Base-by-base conservation (phyloP, 2,888 invertebrate species). In the Hydriomena furcata region DNA sequence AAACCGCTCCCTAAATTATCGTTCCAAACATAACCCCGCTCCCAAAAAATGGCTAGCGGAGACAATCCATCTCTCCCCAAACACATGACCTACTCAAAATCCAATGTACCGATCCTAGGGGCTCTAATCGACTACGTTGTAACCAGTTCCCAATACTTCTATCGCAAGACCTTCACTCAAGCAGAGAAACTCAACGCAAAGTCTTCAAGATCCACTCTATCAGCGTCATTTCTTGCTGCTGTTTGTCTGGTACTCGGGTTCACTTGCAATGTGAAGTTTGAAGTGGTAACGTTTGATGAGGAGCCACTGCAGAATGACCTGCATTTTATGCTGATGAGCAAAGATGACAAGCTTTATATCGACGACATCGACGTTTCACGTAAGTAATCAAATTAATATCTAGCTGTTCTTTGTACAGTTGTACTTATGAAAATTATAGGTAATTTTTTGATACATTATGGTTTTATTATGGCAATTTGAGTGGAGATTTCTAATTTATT, bases 291-390 rank as follows among this genome's bases (percentile, higher is more conserved):
- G 0, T 52, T 79, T 0, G 74, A 82, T 24, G 71, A 80, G 0
- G 68, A 72, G 6, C 82, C 86, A 0, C 42, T 89, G 12, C 53
- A 68, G 0, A 70, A 82, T 45, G 90, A 90, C 50, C 63, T 90
- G 43, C 89, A 89, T 50, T 75, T 80, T 17, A 76, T 89, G 72
- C 52, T 89, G 37, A 65, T 88, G 77, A 89, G 88, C 50, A 78
- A 76, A 36, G 76, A 79, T 7, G 83, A 89, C 40, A 84, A 83
- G 17, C 63, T 89, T 1, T 90, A 86, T 31, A 76, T 88, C 1
- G 86, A 89, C 28, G 87, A 90, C 53, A 80, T 90, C 34, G 87
- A 90, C 56, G 67, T 74, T 1, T 77, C 82, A 0, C 75, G 89
- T 90, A 53, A 83, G 86, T 85, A 40, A 7, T 8, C 23, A 5